Conservation (phyloP, 2,797 vertebrate species). For the Acrossocheilus fasciatus region DNA sequence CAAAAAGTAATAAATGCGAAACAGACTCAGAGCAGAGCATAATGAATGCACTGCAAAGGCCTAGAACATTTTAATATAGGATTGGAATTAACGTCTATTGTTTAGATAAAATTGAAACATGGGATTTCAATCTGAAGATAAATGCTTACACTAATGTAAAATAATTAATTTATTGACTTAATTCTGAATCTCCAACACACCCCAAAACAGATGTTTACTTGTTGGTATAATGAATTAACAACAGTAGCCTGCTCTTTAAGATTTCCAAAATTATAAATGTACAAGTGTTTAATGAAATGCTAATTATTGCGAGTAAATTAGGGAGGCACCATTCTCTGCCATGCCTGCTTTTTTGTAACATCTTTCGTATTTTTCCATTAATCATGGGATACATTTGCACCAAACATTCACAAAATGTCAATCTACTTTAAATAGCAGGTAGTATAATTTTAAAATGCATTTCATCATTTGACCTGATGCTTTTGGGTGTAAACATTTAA, state of each 20-base stretch:
- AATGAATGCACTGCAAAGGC: neutral
- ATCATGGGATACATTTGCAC: neutral
- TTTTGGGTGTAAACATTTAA: slow-evolving; percentile 7
- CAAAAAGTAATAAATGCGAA: neutral
- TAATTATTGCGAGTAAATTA: neutral
- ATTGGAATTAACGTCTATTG: neutral
- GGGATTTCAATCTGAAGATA: neutral
- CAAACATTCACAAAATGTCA: neutral
- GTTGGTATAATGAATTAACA: neutral
- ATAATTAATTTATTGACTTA: neutral
- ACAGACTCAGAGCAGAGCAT: neutral
- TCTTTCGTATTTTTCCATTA: neutral
- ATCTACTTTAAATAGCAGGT: neutral
- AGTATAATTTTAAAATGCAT: neutral
- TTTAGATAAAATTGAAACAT: neutral
- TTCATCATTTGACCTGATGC: slow-evolving; percentile 15
- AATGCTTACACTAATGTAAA: neutral
- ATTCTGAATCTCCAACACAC: neutral
- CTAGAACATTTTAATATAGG: neutral
- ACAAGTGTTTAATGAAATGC: neutral
- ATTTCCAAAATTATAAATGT: neutral
- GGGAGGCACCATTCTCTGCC: neutral
- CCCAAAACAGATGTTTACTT: neutral
- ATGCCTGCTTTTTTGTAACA: neutral
- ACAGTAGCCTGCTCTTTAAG: neutral